Conservation (phyloP, 1,140 invertebrate species). For the Zaprionus africanus region DNA sequence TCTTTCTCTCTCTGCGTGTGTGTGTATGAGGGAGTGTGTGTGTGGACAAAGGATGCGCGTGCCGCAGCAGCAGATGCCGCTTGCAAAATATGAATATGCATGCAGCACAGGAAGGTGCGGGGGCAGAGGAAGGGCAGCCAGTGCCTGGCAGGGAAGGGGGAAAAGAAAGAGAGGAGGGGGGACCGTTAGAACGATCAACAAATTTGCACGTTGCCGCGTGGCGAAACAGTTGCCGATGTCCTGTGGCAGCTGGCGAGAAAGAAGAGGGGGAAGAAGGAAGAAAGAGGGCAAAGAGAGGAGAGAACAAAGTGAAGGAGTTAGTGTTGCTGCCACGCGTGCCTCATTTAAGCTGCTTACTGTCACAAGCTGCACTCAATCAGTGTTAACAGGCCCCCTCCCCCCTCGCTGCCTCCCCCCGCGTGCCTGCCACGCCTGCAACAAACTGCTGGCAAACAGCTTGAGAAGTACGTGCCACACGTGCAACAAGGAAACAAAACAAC, state of each 20-base stretch:
- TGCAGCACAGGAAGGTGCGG: neutral
- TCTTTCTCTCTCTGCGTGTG: neutral
- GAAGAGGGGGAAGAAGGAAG: neutral
- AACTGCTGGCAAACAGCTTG: constrained; percentile 30
- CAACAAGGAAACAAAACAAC: constrained; percentile 9
- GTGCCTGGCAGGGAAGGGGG: neutral
- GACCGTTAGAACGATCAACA: constrained; percentile 2
- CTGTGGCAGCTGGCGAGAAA: neutral
- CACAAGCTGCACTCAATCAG: constrained; percentile 74
- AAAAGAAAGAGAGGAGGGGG: neutral
- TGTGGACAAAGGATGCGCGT: constrained; percentile 73
- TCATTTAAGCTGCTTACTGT: constrained; percentile 56
- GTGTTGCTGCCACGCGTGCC: constrained; percentile 33
- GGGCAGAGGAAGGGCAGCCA: neutral
- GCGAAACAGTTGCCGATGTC: neutral
- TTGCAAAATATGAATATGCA: constrained; percentile 32
- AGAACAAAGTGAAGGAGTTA: neutral
- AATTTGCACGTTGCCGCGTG: constrained; percentile 4
- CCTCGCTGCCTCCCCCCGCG: neutral
- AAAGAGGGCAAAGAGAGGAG: neutral
- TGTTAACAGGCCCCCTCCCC: constrained; percentile 24
- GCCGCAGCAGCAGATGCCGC: constrained; percentile 68
- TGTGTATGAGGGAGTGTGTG: constrained; percentile 37
- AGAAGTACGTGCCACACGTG: constrained; percentile 35
- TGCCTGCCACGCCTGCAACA: neutral